Percentiles rank a stretch among this genome's conserved stretches.
Conservation (phyloP, 2,797 vertebrate genomes). For the Brachyrhaphis roseni region DNA sequence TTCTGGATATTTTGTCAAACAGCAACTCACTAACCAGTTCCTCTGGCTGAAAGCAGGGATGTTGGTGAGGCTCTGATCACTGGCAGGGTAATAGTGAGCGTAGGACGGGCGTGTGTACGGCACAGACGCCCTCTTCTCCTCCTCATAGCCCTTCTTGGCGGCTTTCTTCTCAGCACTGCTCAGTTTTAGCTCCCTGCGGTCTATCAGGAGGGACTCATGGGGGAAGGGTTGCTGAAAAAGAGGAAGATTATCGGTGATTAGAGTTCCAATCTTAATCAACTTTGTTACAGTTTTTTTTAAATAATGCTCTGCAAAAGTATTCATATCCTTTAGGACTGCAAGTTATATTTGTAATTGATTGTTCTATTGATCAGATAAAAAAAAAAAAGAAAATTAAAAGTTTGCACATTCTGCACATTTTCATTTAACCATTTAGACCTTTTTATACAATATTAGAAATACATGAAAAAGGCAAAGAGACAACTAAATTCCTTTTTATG, state of each 20-base stretch:
- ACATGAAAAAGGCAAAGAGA: too few species aligned
- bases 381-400: too few species aligned
- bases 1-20: neutral
- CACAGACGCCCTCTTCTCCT: constrained; percentile 94
- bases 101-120: constrained; percentile 96
- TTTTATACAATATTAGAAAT: too few species aligned
- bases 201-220: constrained; percentile 95
- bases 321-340: too few species aligned
- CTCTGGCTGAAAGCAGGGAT: constrained; percentile 97
- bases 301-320: neutral
- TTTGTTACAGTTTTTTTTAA: neutral
- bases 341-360: too few species aligned
- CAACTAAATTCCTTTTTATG: too few species aligned
- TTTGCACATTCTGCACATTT: too few species aligned
- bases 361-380: too few species aligned
- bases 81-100: constrained; percentile 96
- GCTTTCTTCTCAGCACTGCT: constrained; percentile 94
- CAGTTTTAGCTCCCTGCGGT: constrained; percentile 93
- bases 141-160: constrained; percentile 94
- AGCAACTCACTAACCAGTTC: constrained; percentile 87
- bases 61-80: constrained; percentile 93
- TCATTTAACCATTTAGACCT: too few species aligned
- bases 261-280: neutral
- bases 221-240: constrained; percentile 90
- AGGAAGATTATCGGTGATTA: neutral